These are phyloP conservation scores for Ardeotis arabs DNA, from an alignment of 2,113 vertebrate genomes.

Conservation along the genomic window DNA sequence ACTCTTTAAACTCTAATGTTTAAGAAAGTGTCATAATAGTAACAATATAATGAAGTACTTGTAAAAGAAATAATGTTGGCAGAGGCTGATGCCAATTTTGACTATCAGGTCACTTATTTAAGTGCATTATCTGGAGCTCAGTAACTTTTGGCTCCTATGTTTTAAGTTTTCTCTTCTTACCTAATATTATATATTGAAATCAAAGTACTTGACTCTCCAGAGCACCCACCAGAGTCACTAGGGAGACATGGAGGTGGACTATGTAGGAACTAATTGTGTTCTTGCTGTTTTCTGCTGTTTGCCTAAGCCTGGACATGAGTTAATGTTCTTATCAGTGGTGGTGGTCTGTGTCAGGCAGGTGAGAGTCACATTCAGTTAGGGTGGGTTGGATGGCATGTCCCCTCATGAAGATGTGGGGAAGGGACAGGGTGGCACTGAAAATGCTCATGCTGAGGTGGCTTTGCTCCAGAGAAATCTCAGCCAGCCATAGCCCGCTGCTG, in stretches of 20 bases:
- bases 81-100: not conserved
- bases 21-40: not conserved
- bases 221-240: not conserved
- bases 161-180: not conserved
- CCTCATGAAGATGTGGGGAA: not conserved
- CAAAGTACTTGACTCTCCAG: not conserved
- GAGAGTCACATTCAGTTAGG: not conserved
- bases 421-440: not conserved
- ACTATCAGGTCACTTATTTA: not conserved
- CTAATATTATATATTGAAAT: not conserved
- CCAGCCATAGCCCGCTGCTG: not conserved
- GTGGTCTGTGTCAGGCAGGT: fast-evolving
- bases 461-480: not conserved
- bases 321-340: not conserved
- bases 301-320: not conserved
- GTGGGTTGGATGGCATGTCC: not conserved
- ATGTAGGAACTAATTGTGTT: not conserved
- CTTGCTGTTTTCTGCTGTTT: not conserved
- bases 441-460: not conserved
- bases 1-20: not conserved
- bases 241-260: not conserved
- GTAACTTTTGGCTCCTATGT: not conserved
- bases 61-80: not conserved
- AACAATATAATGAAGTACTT: not conserved
- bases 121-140: not conserved